Conservation (phyloP, 2,888 invertebrate genomes). For the Harpalus rufipes region DNA sequence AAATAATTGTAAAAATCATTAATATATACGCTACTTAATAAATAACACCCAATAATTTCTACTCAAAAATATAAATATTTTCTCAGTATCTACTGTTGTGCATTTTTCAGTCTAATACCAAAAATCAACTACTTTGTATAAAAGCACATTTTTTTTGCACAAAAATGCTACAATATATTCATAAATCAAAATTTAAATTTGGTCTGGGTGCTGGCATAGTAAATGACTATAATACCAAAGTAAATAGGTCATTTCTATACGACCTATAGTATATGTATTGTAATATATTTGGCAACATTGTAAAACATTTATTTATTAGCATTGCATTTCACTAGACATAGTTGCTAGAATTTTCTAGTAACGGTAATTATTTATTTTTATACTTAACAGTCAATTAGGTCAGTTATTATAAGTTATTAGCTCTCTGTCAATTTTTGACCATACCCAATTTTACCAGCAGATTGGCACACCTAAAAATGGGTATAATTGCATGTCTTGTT, state of each 20-base stretch:
- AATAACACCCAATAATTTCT: too few species aligned
- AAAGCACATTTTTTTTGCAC: neutral
- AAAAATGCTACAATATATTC: neutral
- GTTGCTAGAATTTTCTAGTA: slow-evolving; percentile 9
- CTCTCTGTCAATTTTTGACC: neutral
- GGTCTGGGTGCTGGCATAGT: slow-evolving; percentile 54
- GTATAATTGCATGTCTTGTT: too few species aligned
- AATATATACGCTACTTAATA: too few species aligned
- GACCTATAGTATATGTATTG: slow-evolving; percentile 32
- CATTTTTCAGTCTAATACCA: too few species aligned
- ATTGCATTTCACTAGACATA: slow-evolving; percentile 3
- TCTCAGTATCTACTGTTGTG: too few species aligned
- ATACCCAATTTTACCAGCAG: neutral
- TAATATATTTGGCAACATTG: slow-evolving; percentile 47
- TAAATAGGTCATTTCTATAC: slow-evolving; percentile 36
- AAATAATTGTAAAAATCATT: too few species aligned
- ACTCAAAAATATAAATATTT: too few species aligned
- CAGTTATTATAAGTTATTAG: slow-evolving; percentile 23
- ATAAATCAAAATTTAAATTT: slow-evolving; percentile 3
- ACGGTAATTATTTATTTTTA: slow-evolving; percentile 49
- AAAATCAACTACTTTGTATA: neutral
- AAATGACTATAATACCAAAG: slow-evolving; percentile 46
- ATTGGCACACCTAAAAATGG: too few species aligned
- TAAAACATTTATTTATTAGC: slow-evolving; percentile 15
- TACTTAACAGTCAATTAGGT: slow-evolving; percentile 61